Percentiles rank a stretch among this genome's conserved stretches.
Evolutionary conservation across 2,888 invertebrate genomes (phyloP).

Genomic region (Drosophila atroscutellata): DNA sequence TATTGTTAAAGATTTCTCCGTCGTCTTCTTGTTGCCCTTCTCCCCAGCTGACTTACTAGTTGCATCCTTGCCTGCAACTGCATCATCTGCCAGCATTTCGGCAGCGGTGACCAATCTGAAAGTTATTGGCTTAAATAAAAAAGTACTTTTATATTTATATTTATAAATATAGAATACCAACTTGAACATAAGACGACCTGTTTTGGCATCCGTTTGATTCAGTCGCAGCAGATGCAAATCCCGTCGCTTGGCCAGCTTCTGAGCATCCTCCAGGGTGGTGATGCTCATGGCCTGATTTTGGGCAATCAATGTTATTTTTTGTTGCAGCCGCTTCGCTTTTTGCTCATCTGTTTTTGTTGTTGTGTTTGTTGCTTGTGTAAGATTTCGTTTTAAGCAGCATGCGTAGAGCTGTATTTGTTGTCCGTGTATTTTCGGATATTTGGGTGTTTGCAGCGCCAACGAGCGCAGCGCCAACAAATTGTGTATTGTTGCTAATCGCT

Average conservation of each 20-base stretch:
- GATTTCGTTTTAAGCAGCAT: slow-evolving; percentile 30
- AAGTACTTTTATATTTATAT: background rate
- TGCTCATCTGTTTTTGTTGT: slow-evolving; percentile 27
- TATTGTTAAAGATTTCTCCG: slow-evolving; percentile 88
- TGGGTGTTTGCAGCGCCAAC: slow-evolving; percentile 22
- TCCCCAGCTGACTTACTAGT: slow-evolving; percentile 31
- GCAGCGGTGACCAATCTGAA: slow-evolving; percentile 88
- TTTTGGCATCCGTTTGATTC: slow-evolving; percentile 89
- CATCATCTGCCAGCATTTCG: slow-evolving; percentile 88
- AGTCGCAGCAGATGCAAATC: slow-evolving; percentile 90
- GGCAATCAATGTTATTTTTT: slow-evolving; percentile 89
- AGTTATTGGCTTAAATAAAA: background rate
- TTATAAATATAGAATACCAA: slow-evolving; percentile 54
- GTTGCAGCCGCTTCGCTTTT: slow-evolving; percentile 39
- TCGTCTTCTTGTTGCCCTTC: slow-evolving; percentile 85
- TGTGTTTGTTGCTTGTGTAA: slow-evolving; percentile 50
- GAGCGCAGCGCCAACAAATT: slow-evolving; percentile 38
- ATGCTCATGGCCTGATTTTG: slow-evolving; percentile 87
- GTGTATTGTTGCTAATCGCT: slow-evolving; percentile 40
- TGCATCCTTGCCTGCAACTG: slow-evolving; percentile 1
- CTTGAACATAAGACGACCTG: slow-evolving; percentile 89
- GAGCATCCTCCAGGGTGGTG: slow-evolving; percentile 89
- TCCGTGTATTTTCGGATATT: slow-evolving; percentile 3
- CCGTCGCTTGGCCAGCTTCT: slow-evolving; percentile 88
- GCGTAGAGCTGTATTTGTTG: slow-evolving; percentile 13